Percentiles rank a stretch among this genome's conserved stretches.
Conservation (phyloP, 1,140 invertebrate genomes). For the Plectrocnemia conspersa region DNA sequence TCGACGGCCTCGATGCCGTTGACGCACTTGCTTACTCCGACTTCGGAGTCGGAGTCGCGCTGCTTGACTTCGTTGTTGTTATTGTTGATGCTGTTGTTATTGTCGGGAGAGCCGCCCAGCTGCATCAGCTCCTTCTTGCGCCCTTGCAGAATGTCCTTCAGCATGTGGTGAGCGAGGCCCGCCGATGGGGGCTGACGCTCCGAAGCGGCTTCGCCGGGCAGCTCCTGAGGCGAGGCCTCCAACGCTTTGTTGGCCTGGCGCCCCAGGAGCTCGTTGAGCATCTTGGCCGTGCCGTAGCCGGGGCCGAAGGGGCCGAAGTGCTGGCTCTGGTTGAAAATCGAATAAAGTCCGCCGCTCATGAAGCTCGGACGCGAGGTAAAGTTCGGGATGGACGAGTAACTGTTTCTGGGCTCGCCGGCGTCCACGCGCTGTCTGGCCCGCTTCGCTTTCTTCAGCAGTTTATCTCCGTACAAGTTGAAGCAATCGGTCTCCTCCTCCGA, state of each 20-base stretch:
- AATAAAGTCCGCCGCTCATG: slow-evolving; percentile 77
- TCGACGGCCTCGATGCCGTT: slow-evolving; percentile 48
- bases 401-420: slow-evolving; percentile 89
- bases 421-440: slow-evolving; percentile 89
- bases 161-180: slow-evolving; percentile 74
- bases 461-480: slow-evolving; percentile 86
- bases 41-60: slow-evolving; percentile 38
- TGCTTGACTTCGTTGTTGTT: slow-evolving; percentile 41
- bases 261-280: slow-evolving; percentile 77
- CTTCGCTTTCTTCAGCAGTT: slow-evolving; percentile 83
- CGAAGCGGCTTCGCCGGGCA: slow-evolving; percentile 62
- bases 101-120: slow-evolving; percentile 48
- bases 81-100: slow-evolving; percentile 54
- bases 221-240: slow-evolving; percentile 37
- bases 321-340: slow-evolving; percentile 69
- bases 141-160: slow-evolving; percentile 76
- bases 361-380: slow-evolving; percentile 78
- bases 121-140: slow-evolving; percentile 71
- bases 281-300: slow-evolving; percentile 75
- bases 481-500: slow-evolving; percentile 87
- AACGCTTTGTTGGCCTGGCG: slow-evolving; percentile 61
- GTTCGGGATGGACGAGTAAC: slow-evolving; percentile 83
- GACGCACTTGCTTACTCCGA: slow-evolving; percentile 38
- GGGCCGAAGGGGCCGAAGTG: slow-evolving; percentile 74
- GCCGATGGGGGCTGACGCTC: slow-evolving; percentile 52